Evolutionary conservation across 2,888 invertebrate species (phyloP).

Genomic region (Apotomis capreana): DNA sequence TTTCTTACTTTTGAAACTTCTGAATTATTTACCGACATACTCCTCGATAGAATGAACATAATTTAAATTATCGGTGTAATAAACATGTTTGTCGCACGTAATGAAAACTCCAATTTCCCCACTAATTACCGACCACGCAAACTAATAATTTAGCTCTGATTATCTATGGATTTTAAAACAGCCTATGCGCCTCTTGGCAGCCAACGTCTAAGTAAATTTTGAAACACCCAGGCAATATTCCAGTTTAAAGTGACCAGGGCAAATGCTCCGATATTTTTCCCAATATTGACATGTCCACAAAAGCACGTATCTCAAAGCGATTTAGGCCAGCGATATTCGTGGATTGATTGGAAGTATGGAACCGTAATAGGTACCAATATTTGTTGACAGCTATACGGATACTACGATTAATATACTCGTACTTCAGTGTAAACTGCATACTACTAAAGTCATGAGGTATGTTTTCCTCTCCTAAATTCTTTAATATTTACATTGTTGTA

Average conservation of each 20-base stretch:
- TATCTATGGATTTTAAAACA: neutral
- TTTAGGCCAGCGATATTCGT: neutral
- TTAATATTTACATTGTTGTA: no score
- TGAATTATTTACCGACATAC: neutral
- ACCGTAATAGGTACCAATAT: neutral
- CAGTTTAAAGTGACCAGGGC: neutral
- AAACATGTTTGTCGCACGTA: conserved; percentile 13
- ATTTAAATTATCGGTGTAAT: conserved; percentile 12
- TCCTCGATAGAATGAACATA: conserved; percentile 5
- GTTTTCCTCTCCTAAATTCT: no score
- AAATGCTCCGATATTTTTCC: neutral
- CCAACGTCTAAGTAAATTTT: neutral
- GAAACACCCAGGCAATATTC: neutral
- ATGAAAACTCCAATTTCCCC: conserved; percentile 21
- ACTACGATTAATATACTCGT: no score
- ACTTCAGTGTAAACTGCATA: no score
- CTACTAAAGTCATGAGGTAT: no score
- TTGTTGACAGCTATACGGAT: neutral
- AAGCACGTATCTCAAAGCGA: neutral
- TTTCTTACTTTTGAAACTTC: neutral
- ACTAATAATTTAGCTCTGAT: conserved; percentile 18
- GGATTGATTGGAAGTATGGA: neutral
- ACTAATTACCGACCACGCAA: conserved; percentile 17
- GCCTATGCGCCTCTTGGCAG: neutral
- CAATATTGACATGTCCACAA: neutral